phyloP scores from a whole-genome alignment of 1,140 invertebrate species.

The Trypoxylus dichotomus region DNA sequence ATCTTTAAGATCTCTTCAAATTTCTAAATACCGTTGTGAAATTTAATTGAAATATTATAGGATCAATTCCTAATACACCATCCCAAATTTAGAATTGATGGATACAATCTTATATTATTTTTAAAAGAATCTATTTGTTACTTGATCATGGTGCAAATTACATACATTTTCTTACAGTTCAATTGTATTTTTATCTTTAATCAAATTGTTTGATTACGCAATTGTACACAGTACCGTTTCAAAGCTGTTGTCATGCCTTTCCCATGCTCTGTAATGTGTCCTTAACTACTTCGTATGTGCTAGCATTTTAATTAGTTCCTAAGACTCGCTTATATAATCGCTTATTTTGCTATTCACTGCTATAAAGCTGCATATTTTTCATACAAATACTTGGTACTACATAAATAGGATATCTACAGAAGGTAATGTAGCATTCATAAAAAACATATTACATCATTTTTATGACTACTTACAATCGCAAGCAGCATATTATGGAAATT shows the following conservation, averaged over 20 bases:
- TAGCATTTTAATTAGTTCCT: conserved; percentile 16
- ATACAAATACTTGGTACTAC: background rate
- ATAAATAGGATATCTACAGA: too few species aligned
- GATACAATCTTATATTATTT: too few species aligned
- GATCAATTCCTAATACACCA: too few species aligned
- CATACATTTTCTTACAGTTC: background rate
- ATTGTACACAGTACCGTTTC: background rate
- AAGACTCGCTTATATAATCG: background rate
- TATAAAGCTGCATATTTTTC: background rate
- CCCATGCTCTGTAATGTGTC: conserved; percentile 7
- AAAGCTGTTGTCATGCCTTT: background rate
- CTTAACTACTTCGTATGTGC: conserved; percentile 10
- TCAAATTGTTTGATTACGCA: conserved; percentile 1
- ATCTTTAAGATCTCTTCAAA: too few species aligned
- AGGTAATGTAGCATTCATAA: too few species aligned
- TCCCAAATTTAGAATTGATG: too few species aligned
- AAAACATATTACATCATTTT: too few species aligned
- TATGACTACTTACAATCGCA: too few species aligned
- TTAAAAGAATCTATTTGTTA: background rate
- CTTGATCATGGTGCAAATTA: background rate
- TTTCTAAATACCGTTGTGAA: too few species aligned
- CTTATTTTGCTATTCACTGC: background rate
- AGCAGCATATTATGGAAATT: too few species aligned
- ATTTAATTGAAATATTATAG: too few species aligned
- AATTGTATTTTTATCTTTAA: conserved; percentile 11